Evolutionary conservation across 1,140 invertebrate genomes (phyloP).

Genomic region (Drosophila leontia): DNA sequence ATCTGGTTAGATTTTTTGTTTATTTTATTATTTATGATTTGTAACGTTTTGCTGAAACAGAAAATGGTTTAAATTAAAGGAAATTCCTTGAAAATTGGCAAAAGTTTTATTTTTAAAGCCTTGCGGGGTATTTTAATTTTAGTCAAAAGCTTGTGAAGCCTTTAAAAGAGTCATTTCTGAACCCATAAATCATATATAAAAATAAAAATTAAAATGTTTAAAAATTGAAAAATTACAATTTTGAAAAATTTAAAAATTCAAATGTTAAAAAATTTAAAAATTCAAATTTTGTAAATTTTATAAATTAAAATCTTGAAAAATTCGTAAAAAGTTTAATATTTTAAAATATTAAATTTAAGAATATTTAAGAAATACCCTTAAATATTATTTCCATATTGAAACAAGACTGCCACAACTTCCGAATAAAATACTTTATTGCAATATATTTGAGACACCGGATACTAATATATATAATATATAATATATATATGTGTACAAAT

Average conservation of each 20-base stretch:
- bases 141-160: not conserved
- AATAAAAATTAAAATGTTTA: too few relatives aligned
- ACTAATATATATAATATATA: conserved; percentile 10
- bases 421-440: conserved; percentile 38
- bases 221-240: too few relatives aligned
- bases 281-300: too few relatives aligned
- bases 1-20: not conserved
- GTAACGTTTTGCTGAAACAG: not conserved
- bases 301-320: too few relatives aligned
- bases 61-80: conserved; percentile 4
- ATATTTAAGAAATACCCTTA: conserved; percentile 6
- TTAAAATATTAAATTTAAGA: not conserved
- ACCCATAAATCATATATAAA: too few relatives aligned
- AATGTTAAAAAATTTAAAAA: too few relatives aligned
- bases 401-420: not conserved
- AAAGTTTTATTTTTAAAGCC: not conserved
- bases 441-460: conserved; percentile 28
- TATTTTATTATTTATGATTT: not conserved
- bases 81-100: not conserved
- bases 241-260: too few relatives aligned
- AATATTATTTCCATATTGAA: not conserved
- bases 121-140: conserved; percentile 1
- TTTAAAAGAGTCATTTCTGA: too few relatives aligned
- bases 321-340: too few relatives aligned
- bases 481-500: not conserved